Evolutionary conservation across 2,888 invertebrate species (phyloP), one percentile per base, ranked within the genome.

Genomic region (Nephrocerus scutellatus): DNA sequence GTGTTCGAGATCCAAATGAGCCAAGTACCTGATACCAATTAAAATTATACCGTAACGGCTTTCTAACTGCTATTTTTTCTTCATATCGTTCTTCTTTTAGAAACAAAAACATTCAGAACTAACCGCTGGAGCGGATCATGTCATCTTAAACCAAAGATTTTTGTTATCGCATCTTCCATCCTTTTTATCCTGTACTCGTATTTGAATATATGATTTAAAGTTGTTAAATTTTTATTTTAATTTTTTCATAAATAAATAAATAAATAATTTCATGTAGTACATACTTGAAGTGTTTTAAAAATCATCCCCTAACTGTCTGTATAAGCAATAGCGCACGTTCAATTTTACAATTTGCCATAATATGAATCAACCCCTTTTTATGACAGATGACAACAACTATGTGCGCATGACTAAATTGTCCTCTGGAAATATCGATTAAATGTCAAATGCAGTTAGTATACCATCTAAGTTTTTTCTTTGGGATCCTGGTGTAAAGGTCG

Each of bases 1-100:
- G 85, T 0, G 76, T 78, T 14, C 74, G 78, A 12, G 86, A 87
- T 69, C 81, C 80, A 9, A 82, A 80, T 56, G 84, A 85, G 43
- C 82, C 74, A 63, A 72, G 73, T 74, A 46, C 53, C 59, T 50
- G 19, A 9, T 33, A 20, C 7, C 12, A 13, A 18, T 30, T n/a
- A 12, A 29, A 22, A 9, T 13, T n/a, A 16, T 18, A 9, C n/a
- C n/a, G n/a, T n/a, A n/a, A n/a, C n/a, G n/a, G n/a, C 7, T n/a
- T 10, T 9, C 2, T 22, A 19, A 25, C 21, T 15, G 19, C 2
- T 9, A n/a, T 25, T 19, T 15, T n/a, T 8, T 3, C 10, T 33
- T 30, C 1, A 23, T 9, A 13, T 15, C 8, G 4, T 28, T 37
- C 18, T 20, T 13, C 14, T 46, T 43, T 26, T 18, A 47, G 47